Evolutionary conservation across 1,140 invertebrate genomes (phyloP).

Genomic region (Drosophila nigrodunni): DNA sequence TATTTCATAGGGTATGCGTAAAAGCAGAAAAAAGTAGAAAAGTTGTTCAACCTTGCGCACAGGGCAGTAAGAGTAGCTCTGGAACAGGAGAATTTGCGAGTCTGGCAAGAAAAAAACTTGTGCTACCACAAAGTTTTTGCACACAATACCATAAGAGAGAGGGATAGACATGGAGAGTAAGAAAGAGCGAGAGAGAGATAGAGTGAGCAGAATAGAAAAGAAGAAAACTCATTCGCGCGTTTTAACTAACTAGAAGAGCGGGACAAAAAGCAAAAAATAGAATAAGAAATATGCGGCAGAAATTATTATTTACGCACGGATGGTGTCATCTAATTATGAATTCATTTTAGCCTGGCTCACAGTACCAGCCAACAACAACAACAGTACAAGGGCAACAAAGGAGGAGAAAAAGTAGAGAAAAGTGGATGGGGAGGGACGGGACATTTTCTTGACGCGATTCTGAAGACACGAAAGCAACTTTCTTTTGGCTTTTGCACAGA

Average conservation of each 20-base stretch:
- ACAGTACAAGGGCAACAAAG: constrained; percentile 28
- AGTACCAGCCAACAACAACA: constrained; percentile 28
- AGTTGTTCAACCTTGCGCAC: constrained; percentile 69
- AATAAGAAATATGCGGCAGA: constrained; percentile 57
- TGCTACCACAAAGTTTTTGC: constrained; percentile 60
- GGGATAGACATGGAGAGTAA: background rate
- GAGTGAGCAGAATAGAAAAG: constrained; percentile 43
- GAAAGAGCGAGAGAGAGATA: constrained; percentile 1
- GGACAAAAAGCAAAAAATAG: constrained; percentile 8
- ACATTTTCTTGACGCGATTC: constrained; percentile 18
- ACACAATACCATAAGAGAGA: constrained; percentile 52
- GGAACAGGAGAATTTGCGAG: constrained; percentile 39
- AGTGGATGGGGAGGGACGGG: background rate
- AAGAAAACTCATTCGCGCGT: constrained; percentile 81
- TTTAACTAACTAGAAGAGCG: constrained; percentile 75
- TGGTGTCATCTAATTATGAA: constrained; percentile 85
- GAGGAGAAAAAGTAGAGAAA: constrained; percentile 13
- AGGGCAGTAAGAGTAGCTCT: constrained; percentile 33
- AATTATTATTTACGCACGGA: constrained; percentile 85
- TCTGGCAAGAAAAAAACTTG: constrained; percentile 73
- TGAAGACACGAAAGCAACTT: constrained; percentile 52
- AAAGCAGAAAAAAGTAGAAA: constrained; percentile 23
- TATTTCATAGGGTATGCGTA: constrained; percentile 23
- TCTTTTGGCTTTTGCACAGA: constrained; percentile 57
- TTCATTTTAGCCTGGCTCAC: constrained; percentile 73